Conservation (phyloP, 2,113 vertebrate genomes). For the Ptyas mucosa region DNA sequence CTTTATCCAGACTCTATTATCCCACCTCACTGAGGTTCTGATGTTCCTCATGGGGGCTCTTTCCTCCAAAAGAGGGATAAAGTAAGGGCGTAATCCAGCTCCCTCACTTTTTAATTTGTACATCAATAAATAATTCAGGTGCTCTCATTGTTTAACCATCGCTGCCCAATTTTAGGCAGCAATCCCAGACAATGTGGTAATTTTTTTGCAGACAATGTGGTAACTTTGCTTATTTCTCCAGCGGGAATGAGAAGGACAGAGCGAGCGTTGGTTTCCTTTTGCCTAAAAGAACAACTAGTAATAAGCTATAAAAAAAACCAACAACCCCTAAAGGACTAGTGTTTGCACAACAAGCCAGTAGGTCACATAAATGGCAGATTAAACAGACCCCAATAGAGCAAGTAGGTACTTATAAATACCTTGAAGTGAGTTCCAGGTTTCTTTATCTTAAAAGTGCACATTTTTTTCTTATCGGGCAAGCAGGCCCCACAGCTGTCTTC, state of each 20-base stretch:
- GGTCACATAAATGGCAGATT: not conserved
- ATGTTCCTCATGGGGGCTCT: no score
- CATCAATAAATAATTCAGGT: no score
- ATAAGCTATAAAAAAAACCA: not conserved
- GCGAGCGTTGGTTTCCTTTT: not conserved
- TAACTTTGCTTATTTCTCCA: not conserved
- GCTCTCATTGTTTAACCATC: no score
- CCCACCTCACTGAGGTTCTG: no score
- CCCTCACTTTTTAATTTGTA: no score
- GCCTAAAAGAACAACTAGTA: not conserved
- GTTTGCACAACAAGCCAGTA: not conserved
- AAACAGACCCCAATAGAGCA: not conserved
- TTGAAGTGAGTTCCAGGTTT: not conserved
- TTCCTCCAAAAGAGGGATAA: no score
- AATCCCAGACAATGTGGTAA: not conserved
- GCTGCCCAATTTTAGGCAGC: not conserved
- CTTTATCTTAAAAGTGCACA: not conserved
- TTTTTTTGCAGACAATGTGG: not conserved
- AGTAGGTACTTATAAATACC: not conserved
- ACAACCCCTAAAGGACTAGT: not conserved
- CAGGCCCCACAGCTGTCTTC: not conserved
- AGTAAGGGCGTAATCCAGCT: no score
- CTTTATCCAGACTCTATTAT: no score
- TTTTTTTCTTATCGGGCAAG: not conserved
- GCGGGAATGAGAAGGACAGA: not conserved